phyloP scores from a whole-genome alignment of 2,888 invertebrate genomes.

The Junonia oenone region DNA sequence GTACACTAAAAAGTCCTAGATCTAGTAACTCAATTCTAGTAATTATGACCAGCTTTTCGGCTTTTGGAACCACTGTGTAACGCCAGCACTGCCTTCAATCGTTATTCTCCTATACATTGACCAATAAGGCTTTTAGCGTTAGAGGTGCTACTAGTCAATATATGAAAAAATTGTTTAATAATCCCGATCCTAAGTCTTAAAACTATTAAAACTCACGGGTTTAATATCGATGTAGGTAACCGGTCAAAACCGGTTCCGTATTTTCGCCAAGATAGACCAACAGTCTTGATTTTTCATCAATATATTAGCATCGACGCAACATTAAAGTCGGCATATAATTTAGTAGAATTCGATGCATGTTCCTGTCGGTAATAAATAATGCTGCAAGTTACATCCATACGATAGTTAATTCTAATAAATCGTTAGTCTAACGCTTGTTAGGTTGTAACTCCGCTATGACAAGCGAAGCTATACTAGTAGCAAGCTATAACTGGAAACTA shows the following conservation, averaged over 20 bases:
- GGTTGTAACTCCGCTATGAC: not conserved
- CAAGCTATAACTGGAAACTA: not conserved
- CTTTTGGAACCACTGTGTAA: too few species aligned
- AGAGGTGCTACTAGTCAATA: too few species aligned
- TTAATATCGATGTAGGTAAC: too few species aligned
- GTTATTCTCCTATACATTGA: too few species aligned
- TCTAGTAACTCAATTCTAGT: too few species aligned
- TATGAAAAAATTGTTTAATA: too few species aligned
- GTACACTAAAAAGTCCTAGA: too few species aligned
- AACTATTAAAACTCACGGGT: too few species aligned
- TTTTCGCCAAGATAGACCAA: not conserved
- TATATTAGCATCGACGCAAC: not conserved
- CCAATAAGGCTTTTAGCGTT: too few species aligned
- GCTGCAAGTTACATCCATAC: conserved; percentile 4
- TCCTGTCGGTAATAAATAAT: conserved; percentile 11
- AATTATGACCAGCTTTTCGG: too few species aligned
- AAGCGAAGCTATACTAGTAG: not conserved
- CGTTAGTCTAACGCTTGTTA: not conserved
- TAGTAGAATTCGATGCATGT: not conserved
- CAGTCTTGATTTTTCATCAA: not conserved
- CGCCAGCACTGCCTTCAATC: too few species aligned
- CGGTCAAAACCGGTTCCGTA: not conserved
- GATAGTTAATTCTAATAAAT: conserved; percentile 12
- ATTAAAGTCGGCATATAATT: not conserved
- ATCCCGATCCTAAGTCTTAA: too few species aligned